phyloP scores from a whole-genome alignment of 1,140 invertebrate genomes.

The Reticulitermes speratus region DNA sequence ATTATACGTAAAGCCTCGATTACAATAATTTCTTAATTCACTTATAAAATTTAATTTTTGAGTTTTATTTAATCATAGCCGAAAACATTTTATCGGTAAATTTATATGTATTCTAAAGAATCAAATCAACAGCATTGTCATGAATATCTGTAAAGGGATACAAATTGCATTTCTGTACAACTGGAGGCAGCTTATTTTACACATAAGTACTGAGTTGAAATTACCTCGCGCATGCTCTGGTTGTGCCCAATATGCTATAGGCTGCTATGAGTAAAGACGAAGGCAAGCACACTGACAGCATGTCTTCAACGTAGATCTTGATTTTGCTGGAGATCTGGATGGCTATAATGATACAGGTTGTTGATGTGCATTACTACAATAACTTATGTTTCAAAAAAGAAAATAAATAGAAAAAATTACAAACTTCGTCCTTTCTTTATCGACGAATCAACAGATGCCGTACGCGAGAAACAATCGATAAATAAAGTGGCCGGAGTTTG shows the following conservation, averaged over 20 bases:
- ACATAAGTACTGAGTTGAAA: neutral
- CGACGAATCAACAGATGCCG: neutral
- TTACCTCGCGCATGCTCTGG: neutral
- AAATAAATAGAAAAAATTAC: neutral
- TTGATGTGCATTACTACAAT: neutral
- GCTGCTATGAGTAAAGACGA: neutral
- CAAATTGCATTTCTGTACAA: too few species aligned
- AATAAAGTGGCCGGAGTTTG: neutral
- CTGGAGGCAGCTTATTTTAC: neutral
- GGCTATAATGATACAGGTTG: neutral
- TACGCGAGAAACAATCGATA: neutral
- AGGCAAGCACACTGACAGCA: too few species aligned
- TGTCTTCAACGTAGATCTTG: neutral
- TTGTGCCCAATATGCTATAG: neutral
- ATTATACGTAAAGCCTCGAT: too few species aligned
- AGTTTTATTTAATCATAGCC: too few species aligned
- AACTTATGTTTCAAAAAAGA: neutral
- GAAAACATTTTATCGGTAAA: too few species aligned
- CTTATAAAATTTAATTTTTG: too few species aligned
- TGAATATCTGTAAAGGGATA: too few species aligned
- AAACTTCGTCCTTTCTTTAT: neutral
- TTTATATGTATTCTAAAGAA: too few species aligned
- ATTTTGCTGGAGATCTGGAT: neutral
- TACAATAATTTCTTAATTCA: too few species aligned
- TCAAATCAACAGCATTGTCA: too few species aligned